A percentile compares a stretch with the other conserved stretches of the same genome.
phyloP scores from a whole-genome alignment of 2,888 invertebrate species.

The Drosophila fulvimacula region DNA sequence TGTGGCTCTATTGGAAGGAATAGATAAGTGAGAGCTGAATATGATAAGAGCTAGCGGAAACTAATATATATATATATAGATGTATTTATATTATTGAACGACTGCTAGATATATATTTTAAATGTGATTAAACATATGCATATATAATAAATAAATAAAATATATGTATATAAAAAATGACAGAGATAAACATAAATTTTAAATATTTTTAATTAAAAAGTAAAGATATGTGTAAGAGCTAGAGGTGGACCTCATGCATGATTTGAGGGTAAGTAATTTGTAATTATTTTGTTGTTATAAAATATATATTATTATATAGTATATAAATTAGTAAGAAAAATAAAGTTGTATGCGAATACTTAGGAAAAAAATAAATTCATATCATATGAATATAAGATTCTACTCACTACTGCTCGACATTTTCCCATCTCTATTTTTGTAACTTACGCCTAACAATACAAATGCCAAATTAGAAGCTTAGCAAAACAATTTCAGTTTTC shows the following conservation, averaged over 20 bases:
- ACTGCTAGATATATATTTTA: too few species aligned
- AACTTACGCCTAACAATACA: constrained; percentile 35
- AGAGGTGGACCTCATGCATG: neutral
- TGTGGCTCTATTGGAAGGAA: neutral
- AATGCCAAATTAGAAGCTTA: constrained; percentile 50
- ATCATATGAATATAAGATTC: neutral
- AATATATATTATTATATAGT: too few species aligned
- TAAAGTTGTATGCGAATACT: too few species aligned
- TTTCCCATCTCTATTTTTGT: constrained; percentile 1
- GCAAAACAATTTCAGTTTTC: constrained; percentile 56
- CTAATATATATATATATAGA: neutral
- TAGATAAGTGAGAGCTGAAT: too few species aligned
- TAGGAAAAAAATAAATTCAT: neutral
- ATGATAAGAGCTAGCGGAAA: too few species aligned
- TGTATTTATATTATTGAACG: neutral
- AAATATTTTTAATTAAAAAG: too few species aligned
- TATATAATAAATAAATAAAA: neutral
- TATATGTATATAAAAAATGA: too few species aligned
- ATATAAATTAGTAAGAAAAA: too few species aligned
- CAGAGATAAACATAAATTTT: neutral
- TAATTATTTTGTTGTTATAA: too few species aligned
- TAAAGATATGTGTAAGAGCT: too few species aligned
- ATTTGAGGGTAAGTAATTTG: neutral
- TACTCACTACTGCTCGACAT: neutral
- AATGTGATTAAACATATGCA: neutral